These are phyloP conservation scores for Paramacrobiotus metropolitanus DNA, from an alignment of 1,140 invertebrate genomes.

Conservation along the genomic window DNA sequence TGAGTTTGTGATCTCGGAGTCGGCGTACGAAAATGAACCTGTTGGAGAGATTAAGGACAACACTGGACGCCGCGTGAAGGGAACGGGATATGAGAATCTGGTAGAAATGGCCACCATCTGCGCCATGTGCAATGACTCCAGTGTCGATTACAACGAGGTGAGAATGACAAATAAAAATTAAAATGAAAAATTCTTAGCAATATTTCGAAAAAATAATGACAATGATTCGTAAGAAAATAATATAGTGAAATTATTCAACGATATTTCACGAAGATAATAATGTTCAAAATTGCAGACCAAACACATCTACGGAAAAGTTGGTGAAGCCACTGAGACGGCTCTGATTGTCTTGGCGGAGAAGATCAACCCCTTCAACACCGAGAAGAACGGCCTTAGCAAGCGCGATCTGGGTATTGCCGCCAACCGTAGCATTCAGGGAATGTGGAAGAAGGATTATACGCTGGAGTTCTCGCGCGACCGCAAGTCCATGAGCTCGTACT, in stretches of 20 bases:
- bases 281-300: conserved; percentile 34
- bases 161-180: too few relatives aligned
- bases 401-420: conserved; percentile 74
- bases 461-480: conserved; percentile 98
- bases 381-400: conserved; percentile 65
- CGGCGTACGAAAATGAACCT: conserved; percentile 97
- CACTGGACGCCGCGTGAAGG: conserved; percentile 41
- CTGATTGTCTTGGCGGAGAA: conserved; percentile 94
- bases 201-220: too few relatives aligned
- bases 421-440: conserved; percentile 74
- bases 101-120: conserved; percentile 89
- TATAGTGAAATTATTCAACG: too few relatives aligned
- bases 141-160: conserved; percentile 93
- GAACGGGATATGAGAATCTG: conserved; percentile 58
- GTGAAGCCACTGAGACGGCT: conserved; percentile 97
- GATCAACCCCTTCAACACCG: conserved; percentile 59
- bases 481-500: conserved; percentile 98
- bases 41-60: conserved; percentile 49
- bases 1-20: conserved; percentile 96
- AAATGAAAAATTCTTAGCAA: too few relatives aligned
- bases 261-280: too few relatives aligned
- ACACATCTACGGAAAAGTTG: conserved; percentile 52
- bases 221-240: too few relatives aligned
- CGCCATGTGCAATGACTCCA: conserved; percentile 97
- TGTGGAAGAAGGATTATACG: conserved; percentile 98